Conservation (phyloP, 2,797 vertebrate species). For the Sebastes melanostomus region DNA sequence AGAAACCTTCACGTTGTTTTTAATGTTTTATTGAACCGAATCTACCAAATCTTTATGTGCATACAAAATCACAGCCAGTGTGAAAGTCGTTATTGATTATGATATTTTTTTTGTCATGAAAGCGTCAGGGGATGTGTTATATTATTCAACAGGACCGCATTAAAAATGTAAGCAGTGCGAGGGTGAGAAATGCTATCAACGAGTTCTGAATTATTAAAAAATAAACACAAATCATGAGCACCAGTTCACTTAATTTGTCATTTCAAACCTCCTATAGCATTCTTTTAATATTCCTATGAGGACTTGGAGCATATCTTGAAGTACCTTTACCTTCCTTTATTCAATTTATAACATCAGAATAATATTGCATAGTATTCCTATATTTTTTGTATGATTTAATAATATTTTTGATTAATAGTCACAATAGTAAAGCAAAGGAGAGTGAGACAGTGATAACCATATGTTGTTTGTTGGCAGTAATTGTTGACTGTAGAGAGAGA, state of each 20-base stretch:
- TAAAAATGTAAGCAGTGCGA: slow-evolving; percentile 3
- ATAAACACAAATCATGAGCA: neutral
- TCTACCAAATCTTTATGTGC: neutral
- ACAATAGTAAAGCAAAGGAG: neutral
- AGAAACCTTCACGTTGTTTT: neutral
- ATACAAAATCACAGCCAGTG: neutral
- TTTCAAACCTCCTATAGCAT: neutral
- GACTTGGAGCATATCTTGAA: neutral
- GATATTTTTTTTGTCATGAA: neutral
- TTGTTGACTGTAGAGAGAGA: slow-evolving; percentile 1
- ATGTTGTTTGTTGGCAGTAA: neutral
- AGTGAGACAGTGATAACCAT: neutral
- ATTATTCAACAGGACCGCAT: slow-evolving; percentile 5
- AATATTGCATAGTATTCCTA: neutral
- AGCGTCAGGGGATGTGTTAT: neutral
- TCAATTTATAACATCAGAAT: neutral
- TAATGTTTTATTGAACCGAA: neutral
- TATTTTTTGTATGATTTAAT: neutral
- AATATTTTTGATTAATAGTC: neutral
- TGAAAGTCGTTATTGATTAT: neutral
- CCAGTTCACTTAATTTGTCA: neutral
- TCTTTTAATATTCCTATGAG: neutral
- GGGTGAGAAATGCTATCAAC: slow-evolving; percentile 4
- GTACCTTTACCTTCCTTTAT: neutral
- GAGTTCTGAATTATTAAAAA: slow-evolving; percentile 10